phyloP scores from a whole-genome alignment of 1,140 invertebrate genomes.

The Neodiprion virginianus region DNA sequence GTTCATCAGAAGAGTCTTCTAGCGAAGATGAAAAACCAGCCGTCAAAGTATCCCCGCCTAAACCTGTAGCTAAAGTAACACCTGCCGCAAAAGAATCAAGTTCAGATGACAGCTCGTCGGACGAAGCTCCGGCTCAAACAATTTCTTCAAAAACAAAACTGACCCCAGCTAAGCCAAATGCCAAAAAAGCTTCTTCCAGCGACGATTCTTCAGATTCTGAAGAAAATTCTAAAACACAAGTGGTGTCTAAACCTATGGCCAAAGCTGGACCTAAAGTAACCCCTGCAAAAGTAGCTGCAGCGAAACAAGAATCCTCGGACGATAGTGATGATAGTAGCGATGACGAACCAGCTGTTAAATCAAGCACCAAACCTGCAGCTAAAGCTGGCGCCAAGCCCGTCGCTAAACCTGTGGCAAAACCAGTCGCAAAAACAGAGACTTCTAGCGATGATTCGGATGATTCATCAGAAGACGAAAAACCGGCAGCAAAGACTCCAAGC shows the following conservation, averaged over 20 bases:
- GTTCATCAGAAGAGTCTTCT: conserved; percentile 37
- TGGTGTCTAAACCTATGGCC: conserved; percentile 20
- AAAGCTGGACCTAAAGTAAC: conserved; percentile 15
- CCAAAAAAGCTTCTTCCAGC: conserved; percentile 25
- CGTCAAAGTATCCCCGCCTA: conserved; percentile 31
- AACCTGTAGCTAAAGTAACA: conserved; percentile 37
- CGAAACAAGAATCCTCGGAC: conserved; percentile 41
- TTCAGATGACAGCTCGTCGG: conserved; percentile 53
- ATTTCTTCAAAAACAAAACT: conserved; percentile 31
- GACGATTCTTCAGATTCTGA: conserved; percentile 32
- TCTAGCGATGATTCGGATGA: conserved; percentile 42
- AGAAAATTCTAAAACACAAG: conserved; percentile 23
- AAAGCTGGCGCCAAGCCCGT: conserved; percentile 14
- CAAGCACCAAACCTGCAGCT: neutral
- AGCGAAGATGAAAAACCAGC: conserved; percentile 43
- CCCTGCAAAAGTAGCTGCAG: conserved; percentile 21
- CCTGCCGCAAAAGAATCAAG: conserved; percentile 55
- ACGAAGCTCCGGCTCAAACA: conserved; percentile 34
- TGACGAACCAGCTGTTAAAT: conserved; percentile 33
- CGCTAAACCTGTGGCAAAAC: conserved; percentile 5
- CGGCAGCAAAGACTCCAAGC: conserved; percentile 22
- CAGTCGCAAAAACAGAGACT: conserved; percentile 31
- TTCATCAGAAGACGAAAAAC: conserved; percentile 34
- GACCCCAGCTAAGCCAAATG: conserved; percentile 26
- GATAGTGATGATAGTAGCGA: conserved; percentile 47